Evolutionary conservation across 1,140 invertebrate species (phyloP), one percentile per base, ranked within the genome.

Genomic region (Bombus difficillimus): DNA sequence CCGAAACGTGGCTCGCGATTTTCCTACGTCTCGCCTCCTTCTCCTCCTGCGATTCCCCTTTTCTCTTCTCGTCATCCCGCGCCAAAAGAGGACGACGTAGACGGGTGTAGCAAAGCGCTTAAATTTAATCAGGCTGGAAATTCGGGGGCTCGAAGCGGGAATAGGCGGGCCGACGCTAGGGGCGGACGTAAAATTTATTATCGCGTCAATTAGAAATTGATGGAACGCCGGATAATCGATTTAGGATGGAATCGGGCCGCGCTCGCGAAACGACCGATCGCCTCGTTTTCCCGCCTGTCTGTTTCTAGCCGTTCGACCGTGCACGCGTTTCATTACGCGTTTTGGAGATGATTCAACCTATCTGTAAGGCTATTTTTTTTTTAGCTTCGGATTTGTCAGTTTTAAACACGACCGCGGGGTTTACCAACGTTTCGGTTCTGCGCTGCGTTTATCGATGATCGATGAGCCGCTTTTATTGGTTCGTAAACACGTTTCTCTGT

Each of bases 141-240:
- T 90, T 83, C 89, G 83, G 88, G 84, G 66, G 57, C 64, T 88
- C 62, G 68, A 59, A 59, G n/a, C n/a, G 87, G 88, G 87, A 90
- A 92, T 89, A 86, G 85, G 86, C 71, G 79, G 59, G 83, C 77
- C 85, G 59, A 83, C 59, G 59, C 32, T 69, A 41, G 25, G 64
- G 88, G 73, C 59, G 64, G 83, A 89, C 43, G 91, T 89, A 87
- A 92, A 93, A 93, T 93, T 93, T 93, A 93, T 93, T 92, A 93
- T 92, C 92, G 90, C 90, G 90, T 93, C 91, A 93, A 93, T 93
- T 92, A 93, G 93, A 92, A 92, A 93, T 91, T 92, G 93, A 93
- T 93, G 90, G 91, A 93, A 92, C 92, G 92, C 86, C 89, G 85
- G 86, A 91, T 93, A 92, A 93, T 93, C 92, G 93, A 93, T 93